Evolutionary conservation across 2,113 vertebrate species (phyloP).

Genomic region (Rhombomys opimus): DNA sequence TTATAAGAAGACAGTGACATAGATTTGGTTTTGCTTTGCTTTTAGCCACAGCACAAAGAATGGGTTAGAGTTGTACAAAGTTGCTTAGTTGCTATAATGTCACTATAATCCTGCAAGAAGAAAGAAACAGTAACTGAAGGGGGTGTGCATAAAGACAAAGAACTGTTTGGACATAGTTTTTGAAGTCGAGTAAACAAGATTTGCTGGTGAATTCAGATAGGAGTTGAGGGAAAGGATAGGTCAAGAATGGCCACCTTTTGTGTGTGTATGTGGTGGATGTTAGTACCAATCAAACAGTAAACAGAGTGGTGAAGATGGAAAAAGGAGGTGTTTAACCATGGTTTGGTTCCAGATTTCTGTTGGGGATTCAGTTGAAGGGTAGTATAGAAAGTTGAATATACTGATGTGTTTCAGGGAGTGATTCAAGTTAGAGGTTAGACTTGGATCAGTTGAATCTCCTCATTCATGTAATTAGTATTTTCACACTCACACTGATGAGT

Average conservation of each 20-base stretch:
- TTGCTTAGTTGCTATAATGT: not conserved
- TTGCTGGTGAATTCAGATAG: not conserved
- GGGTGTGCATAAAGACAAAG: not conserved
- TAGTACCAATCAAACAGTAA: not conserved
- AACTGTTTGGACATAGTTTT: not conserved
- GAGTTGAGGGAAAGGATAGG: not conserved
- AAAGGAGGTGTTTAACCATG: not conserved
- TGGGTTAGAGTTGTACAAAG: not conserved
- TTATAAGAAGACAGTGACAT: not conserved
- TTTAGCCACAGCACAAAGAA: not conserved
- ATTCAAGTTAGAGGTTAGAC: not conserved
- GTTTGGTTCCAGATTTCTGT: not conserved
- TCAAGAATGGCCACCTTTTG: not conserved
- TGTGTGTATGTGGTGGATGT: not conserved
- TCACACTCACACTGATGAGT: not conserved
- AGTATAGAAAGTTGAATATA: not conserved
- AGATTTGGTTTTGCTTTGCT: not conserved
- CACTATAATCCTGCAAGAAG: not conserved
- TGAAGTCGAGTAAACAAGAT: not conserved
- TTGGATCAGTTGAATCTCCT: not conserved
- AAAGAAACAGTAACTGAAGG: not conserved
- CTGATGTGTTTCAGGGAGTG: not conserved
- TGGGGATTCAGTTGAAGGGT: not conserved
- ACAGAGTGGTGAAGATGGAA: too few species aligned
- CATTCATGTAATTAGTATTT: not conserved